Conservation (phyloP, 2,797 vertebrate genomes). For the Fundulus diaphanus region DNA sequence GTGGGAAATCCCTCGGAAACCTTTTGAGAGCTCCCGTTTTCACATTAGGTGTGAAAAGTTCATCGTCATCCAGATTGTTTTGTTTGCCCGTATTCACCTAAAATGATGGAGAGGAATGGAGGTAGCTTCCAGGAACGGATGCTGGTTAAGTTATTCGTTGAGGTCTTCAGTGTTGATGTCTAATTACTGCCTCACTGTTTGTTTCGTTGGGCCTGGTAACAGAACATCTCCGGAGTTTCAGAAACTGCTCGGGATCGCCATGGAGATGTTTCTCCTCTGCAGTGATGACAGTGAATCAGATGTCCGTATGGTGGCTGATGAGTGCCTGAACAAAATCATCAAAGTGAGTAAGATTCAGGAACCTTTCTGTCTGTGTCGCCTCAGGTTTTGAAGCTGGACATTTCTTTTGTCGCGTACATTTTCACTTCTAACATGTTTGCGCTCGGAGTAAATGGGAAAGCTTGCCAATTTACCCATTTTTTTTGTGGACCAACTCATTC, state of each 20-base stretch:
- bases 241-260: conserved; percentile 96
- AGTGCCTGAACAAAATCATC: conserved; percentile 99
- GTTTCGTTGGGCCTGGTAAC: conserved; percentile 50
- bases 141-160: background rate
- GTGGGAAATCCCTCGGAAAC: background rate
- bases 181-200: conserved; percentile 33
- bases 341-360: conserved; percentile 83
- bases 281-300: conserved; percentile 96
- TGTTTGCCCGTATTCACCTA: background rate
- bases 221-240: conserved; percentile 99
- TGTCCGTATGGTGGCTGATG: conserved; percentile 98
- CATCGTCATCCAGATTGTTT: background rate
- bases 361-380: background rate
- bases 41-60: background rate
- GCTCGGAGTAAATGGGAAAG: background rate
- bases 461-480: background rate
- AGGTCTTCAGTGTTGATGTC: conserved; percentile 11
- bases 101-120: background rate
- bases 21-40: background rate
- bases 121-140: background rate
- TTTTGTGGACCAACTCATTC: background rate
- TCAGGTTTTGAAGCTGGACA: background rate
- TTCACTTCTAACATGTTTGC: background rate
- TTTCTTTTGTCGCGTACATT: background rate
- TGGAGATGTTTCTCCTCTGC: conserved; percentile 98